Evolutionary conservation across 1,140 invertebrate genomes (phyloP), one percentile per base, ranked within the genome.

Genomic region (Caenorhabditis brenneri): DNA sequence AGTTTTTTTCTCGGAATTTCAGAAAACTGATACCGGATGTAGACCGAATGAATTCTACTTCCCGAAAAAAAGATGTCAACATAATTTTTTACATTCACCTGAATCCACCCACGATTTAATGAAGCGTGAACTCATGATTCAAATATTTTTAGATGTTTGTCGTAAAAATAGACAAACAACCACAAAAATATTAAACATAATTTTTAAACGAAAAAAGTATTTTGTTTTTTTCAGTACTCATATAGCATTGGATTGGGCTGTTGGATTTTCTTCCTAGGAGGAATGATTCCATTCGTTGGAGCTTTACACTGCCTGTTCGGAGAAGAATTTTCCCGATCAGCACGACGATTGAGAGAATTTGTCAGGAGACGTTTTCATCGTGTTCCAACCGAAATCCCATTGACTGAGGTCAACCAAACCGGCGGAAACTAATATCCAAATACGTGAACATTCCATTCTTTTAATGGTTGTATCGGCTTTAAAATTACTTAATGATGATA

Each of bases 51-150:
- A 24, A 9, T 36, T 65, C 36, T 65, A 65, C 31, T 36, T 65
- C 33, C 33, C 58, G 33, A 65, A 65, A 36, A 27, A n/a, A 24
- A 27, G 7, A 65, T 36, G 58, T 65, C n/a, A 65, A 39, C 16
- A 65, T 33, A 31, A 29, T 65, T 36, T 55, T 65, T 74, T n/a
- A 46, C 36, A 46, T 15, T 74, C 24, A 74, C 36, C 10, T 74
- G 65, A 74, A 74, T 74, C n/a, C 65, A 27, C 36, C 36, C 65
- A 39, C 65, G 19, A 65, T n/a, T 74, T 1, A 74, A 46, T 74
- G n/a, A 36, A 36, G 58, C 58, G 31, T 65, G 58, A 65, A 65
- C 19, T 58, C 29, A 19, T 65, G 58, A 58, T 29, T 58, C 53
- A 58, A n/a, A n/a, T 39, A 65, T 36, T 65, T 65, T 65, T 65